Evolutionary conservation across 2,888 invertebrate genomes (phyloP).

Genomic region (Reticulitermes lucifugus): DNA sequence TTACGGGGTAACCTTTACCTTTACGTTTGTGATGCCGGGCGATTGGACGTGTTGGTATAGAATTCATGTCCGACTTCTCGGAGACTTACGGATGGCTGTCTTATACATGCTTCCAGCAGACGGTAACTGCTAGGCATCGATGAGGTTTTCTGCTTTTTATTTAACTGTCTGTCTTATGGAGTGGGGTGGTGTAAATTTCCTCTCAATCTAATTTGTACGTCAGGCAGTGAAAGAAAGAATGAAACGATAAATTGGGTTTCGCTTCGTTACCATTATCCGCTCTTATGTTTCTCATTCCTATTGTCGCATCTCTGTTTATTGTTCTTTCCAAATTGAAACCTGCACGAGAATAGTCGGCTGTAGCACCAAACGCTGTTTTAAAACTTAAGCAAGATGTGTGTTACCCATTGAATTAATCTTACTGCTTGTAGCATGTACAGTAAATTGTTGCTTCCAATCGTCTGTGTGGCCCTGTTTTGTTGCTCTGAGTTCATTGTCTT

Average conservation of each 20-base stretch:
- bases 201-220: constrained; percentile 18
- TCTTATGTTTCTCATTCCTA: background rate
- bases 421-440: too few species aligned
- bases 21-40: too few species aligned
- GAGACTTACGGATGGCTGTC: too few species aligned
- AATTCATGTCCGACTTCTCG: too few species aligned
- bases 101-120: background rate
- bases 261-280: constrained; percentile 43
- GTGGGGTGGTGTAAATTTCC: background rate
- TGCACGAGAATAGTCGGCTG: background rate
- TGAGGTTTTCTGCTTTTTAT: background rate
- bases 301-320: background rate
- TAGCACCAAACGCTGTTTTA: too few species aligned
- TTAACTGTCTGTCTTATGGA: background rate
- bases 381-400: too few species aligned
- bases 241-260: constrained; percentile 22
- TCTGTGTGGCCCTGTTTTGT: background rate
- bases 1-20: too few species aligned
- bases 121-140: background rate
- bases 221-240: constrained; percentile 14
- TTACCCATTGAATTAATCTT: too few species aligned
- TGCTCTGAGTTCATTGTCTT: too few species aligned
- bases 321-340: background rate
- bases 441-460: too few species aligned
- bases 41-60: too few species aligned